Evolutionary conservation across 2,113 vertebrate genomes (phyloP), one percentile per base, ranked within the genome.

Genomic region (Lasiurus borealis): DNA sequence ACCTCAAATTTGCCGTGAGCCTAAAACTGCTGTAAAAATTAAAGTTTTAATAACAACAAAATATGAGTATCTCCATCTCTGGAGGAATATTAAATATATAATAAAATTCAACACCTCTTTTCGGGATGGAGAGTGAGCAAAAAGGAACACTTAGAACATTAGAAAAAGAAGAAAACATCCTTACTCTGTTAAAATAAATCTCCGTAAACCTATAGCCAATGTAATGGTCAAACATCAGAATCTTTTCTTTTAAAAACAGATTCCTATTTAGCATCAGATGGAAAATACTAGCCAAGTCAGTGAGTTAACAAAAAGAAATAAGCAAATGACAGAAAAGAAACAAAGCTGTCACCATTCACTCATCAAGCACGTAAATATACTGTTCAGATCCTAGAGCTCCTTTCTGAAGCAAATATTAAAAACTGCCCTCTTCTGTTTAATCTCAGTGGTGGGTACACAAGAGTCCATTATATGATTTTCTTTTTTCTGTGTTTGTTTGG

Each of bases 321-420:
- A 91, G 91, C 21, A 6, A 54, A 57, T 10, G 78, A 59, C 75
- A 87, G 46, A 84, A 77, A 88, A 76, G 48, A 95, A 88, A 93
- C 29, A 77, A 88, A 88, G 6, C 31, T 91, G 3, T 73, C 62
- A 19, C 85, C 25, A 85, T 82, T 82, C 44, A 40, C 8, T 66
- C 21, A 72, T 54, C 44, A 93, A 36, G 36, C 8, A 85, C 66
- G 36, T 76, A 66, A 68, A 82, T 76, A 76, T 83, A 77, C 10
- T 77, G 73, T 57, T 80, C 34, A 69, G 29, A 81, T 76, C 7
- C 46, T 59, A 85, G 50, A 59, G 29, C 64, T n/a, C 8, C 46
- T 85, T 88, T 91, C 52, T 92, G 46, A 93, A 93, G 44, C 31
- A 88, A 81, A 50, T 57, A 69, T 52, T 78, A 66, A 83, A 92